Evolutionary conservation across 2,888 invertebrate genomes (phyloP).

Genomic region (Oasisia sp.): DNA sequence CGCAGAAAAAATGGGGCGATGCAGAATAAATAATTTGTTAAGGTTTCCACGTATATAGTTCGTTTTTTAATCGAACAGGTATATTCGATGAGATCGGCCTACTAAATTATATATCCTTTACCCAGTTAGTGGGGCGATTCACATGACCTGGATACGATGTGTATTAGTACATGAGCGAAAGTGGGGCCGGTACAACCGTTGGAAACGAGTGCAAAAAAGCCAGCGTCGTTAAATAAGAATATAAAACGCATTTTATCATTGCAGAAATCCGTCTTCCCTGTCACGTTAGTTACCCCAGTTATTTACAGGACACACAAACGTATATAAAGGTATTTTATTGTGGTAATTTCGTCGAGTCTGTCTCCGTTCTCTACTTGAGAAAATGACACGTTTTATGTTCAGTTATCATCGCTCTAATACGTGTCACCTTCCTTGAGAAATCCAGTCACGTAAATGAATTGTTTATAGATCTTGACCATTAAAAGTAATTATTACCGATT

Average conservation of each 20-base stretch:
- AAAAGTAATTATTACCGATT: neutral
- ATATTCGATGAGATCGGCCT: no score
- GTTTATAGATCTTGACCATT: neutral
- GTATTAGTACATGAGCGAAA: no score
- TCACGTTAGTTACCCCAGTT: neutral
- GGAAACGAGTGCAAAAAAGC: no score
- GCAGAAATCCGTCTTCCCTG: neutral
- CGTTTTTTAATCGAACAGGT: no score
- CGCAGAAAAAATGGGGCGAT: no score
- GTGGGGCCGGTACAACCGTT: no score
- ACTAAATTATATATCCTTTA: no score
- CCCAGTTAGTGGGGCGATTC: no score
- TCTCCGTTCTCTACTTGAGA: neutral
- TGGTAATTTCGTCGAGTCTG: neutral
- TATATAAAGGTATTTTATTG: neutral
- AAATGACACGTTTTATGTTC: neutral
- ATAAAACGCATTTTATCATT: neutral
- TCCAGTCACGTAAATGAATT: neutral
- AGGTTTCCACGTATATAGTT: no score
- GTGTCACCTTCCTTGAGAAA: neutral
- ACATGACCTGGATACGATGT: no score
- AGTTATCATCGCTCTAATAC: neutral
- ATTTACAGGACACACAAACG: neutral
- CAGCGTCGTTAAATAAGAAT: no score
- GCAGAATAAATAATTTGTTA: no score